Evolutionary conservation across 2,888 invertebrate genomes (phyloP), one percentile per base, ranked within the genome.

Genomic region (Stegophylla sp.): DNA sequence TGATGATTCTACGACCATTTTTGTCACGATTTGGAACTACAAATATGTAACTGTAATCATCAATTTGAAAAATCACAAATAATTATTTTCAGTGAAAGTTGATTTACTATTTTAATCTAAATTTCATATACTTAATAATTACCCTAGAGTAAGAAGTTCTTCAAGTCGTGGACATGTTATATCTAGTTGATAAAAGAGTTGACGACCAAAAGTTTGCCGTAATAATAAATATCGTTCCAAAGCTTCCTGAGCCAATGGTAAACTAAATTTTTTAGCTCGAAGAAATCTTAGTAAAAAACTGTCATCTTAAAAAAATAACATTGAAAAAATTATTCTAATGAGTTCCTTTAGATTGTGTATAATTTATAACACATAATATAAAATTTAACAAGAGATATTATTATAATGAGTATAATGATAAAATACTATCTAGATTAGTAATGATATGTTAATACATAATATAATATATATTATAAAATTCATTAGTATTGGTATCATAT

Each of bases 181-280:
- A 85, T 95, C 93, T 71, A 95, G 88, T 82, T 92, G 92, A 84
- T 90, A 90, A 88, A 95, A 96, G 48, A 82, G 69, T 95, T 95
- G 95, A 73, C 92, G 90, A 0, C 95, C 94, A 85, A 94, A 93
- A 85, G 94, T 88, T 86, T 94, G 93, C 7, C 95, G 89, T 83
- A 95, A 92, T 53, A 92, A 92, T 81, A 96, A 88, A 86, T 96
- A 96, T 71, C 93, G 90, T 86, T 95, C 94, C 83, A 96, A 87
- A 91, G 96, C 90, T 85, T 93, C 92, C 85, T 94, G 91, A 0
- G 94, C 92, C 90, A 92, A 91, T 1, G 91, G 92, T 56, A 94
- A 88, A 85, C 92, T 92, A 87, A 90, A 94, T 86, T 93, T 94
- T 85, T 92, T 92, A 82, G 91, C 91, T 3, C 94, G 89, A 82